Percentiles rank a stretch among this genome's conserved stretches.
phyloP scores from a whole-genome alignment of 2,888 invertebrate species.

The Heliconius erato region DNA sequence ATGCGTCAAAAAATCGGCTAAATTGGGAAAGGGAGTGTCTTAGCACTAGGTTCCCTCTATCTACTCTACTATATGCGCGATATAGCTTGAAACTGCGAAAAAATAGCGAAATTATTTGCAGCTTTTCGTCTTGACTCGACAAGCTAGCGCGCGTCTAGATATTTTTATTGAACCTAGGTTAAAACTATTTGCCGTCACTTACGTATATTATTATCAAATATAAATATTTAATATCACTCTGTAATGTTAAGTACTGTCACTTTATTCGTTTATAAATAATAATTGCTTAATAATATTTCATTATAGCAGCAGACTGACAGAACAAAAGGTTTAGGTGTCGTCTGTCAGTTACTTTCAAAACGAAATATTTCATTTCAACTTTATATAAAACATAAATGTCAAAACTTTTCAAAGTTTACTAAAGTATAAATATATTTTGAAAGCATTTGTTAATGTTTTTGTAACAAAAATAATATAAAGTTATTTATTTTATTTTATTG shows the following conservation, averaged over 20 bases:
- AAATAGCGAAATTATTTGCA: not conserved
- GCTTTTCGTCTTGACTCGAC: too few species aligned
- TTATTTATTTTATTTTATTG: too few species aligned
- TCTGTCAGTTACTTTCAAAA: slow-evolving; percentile 33
- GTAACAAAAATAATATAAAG: not conserved
- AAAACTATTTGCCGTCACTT: not conserved
- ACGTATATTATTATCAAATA: not conserved
- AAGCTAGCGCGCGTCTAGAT: too few species aligned
- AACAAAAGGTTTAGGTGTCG: slow-evolving; percentile 32
- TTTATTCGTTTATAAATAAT: slow-evolving; percentile 17
- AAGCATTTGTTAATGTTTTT: not conserved
- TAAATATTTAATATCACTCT: slow-evolving; percentile 10
- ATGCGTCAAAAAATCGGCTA: too few species aligned
- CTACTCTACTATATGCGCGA: too few species aligned
- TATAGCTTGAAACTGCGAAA: too few species aligned
- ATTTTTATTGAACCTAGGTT: not conserved
- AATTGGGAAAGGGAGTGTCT: too few species aligned
- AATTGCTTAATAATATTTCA: slow-evolving; percentile 4
- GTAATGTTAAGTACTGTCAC: slow-evolving; percentile 5
- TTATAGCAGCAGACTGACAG: slow-evolving; percentile 19
- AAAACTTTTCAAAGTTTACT: slow-evolving; percentile 27
- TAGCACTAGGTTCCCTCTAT: too few species aligned
- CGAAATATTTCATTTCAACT: slow-evolving; percentile 9
- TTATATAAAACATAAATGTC: slow-evolving; percentile 26
- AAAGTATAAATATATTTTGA: not conserved